phyloP scores from a whole-genome alignment of 2,113 vertebrate genomes.

The Trachemys scripta region DNA sequence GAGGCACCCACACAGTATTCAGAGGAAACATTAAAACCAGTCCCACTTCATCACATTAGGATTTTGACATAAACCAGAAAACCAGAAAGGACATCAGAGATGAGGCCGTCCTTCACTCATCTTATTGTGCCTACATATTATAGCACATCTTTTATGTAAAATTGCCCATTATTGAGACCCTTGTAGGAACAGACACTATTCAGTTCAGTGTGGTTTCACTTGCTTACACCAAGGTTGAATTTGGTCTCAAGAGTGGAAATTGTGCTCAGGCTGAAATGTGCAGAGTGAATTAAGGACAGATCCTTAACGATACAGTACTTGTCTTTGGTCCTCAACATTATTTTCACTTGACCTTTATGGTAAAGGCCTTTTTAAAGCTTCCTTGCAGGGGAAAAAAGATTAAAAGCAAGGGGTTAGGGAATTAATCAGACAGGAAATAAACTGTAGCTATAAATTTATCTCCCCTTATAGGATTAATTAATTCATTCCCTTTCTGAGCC shows the following conservation, averaged over 20 bases:
- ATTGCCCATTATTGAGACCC: accelerated
- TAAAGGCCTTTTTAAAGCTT: background rate
- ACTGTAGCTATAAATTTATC: background rate
- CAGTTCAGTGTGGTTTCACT: background rate
- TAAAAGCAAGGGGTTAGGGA: background rate
- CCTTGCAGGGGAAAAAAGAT: background rate
- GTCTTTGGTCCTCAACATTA: background rate
- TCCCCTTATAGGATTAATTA: background rate
- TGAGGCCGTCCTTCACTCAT: background rate
- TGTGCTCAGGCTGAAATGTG: background rate
- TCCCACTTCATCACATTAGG: background rate
- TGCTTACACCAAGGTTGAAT: background rate
- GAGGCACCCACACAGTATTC: no score
- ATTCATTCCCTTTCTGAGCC: background rate
- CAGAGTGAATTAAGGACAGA: background rate
- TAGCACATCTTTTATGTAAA: accelerated
- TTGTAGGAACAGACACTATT: accelerated
- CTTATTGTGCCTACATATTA: accelerated
- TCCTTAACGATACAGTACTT: background rate
- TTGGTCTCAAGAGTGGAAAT: background rate
- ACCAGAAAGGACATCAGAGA: background rate
- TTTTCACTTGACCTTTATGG: background rate
- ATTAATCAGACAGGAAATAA: background rate
- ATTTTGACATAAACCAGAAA: background rate
- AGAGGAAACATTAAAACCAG: no score